Base-by-base conservation (phyloP, 2,113 vertebrate species). In the Lathamus discolor region DNA sequence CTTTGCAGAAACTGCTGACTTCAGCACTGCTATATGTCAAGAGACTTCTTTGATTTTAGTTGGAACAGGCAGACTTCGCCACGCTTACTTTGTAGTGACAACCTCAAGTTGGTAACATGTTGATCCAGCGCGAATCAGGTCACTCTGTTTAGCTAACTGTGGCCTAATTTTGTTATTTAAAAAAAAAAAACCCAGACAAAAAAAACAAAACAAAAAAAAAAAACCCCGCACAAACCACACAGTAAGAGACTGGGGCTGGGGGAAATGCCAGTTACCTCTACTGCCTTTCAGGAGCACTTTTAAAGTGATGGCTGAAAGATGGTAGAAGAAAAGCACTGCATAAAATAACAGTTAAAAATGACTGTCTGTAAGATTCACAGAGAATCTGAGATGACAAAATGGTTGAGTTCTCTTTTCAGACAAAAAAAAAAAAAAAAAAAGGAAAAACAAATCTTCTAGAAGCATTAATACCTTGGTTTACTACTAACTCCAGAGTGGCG, bases 81-180 rank as follows among this genome's bases (percentile, higher is more conserved):
- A 95, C 61, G 39, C 57, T 83, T 62, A 46, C 94, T 96, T 95
- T 93, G 83, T 93, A 94, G 93, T 94, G 91, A 98, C 98, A 98
- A 72, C 95, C 94, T 93, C 83, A 20, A 83, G 92, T 86, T 91
- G 92, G 81, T 92, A 97, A 85, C 88, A 52, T 88, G 95, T 97
- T 97, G 94, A 95, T 97, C 96, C 93, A 97, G 54, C 95, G 81
- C 16, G 81, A 97, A 97, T 95, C 89, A 61, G 97, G 97, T 97
- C 97, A 95, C 68, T 92, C 81, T 72, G n/a, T 85, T 93, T 87
- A 86, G 92, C 91, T 94, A 97, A 94, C 31, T 49, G 35, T 85
- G 83, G 75, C 91, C 94, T 93, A 46, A 94, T 95, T 97, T 96
- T 94, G 22, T 57, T 94, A 62, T 62, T 66, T 0, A 25, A 10